Conservation (phyloP, 1,140 invertebrate genomes). For the Euura saliciscinereae region DNA sequence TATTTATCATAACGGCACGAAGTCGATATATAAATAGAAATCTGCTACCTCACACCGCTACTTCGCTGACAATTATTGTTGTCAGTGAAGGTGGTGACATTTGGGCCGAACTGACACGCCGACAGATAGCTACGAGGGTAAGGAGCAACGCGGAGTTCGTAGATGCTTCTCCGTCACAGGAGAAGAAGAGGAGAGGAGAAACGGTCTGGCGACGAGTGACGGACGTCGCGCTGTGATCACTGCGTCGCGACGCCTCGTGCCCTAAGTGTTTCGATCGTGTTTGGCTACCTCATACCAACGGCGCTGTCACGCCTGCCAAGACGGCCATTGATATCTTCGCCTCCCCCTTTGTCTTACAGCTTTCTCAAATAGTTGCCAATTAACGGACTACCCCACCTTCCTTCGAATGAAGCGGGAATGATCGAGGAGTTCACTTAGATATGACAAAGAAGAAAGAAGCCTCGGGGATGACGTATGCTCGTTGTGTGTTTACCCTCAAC, state of each 20-base stretch:
- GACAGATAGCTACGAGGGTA: conserved; percentile 42
- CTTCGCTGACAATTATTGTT: conserved; percentile 58
- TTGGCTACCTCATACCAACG: conserved; percentile 1
- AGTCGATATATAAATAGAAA: neutral
- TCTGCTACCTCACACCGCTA: conserved; percentile 30
- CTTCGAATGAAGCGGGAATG: too few species aligned
- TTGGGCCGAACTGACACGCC: conserved; percentile 47
- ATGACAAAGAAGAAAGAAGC: too few species aligned
- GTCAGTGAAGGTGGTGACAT: conserved; percentile 45
- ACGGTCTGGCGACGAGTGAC: conserved; percentile 35
- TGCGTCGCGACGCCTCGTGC: neutral
- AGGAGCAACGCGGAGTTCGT: conserved; percentile 28
- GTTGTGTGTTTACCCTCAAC: too few species aligned
- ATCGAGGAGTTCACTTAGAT: too few species aligned
- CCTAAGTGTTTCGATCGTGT: conserved; percentile 7
- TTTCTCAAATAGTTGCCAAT: conserved; percentile 5
- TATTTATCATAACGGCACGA: neutral
- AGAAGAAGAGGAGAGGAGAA: conserved; percentile 25
- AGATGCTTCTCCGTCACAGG: conserved; percentile 20
- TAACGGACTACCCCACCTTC: neutral
- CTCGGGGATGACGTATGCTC: too few species aligned
- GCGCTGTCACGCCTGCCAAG: conserved; percentile 1
- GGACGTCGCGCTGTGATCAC: conserved; percentile 37
- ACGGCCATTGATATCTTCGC: conserved; percentile 6
- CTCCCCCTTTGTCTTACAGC: neutral